Base-by-base conservation (phyloP, 1,140 invertebrate species). In the Scaptomyza graminum region DNA sequence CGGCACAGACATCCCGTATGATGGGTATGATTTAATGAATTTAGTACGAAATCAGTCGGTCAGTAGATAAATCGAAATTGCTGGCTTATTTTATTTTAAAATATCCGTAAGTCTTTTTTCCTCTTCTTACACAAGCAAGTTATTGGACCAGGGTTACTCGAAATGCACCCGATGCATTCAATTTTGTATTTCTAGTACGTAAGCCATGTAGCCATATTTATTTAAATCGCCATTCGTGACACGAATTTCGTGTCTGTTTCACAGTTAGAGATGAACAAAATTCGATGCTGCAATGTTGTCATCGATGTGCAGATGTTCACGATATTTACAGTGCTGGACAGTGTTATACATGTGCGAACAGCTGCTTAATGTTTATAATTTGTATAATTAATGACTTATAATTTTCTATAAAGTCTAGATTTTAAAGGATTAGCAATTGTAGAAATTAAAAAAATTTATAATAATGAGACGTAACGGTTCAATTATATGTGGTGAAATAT, bases 201-300 rank as follows among this genome's bases (percentile, higher is more conserved):
- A n/a, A n/a, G n/a, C n/a, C n/a, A n/a, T n/a, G n/a, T n/a, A n/a
- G n/a, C n/a, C n/a, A n/a, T 73, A 73, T 63, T 66, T 41, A 44
- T 46, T 37, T 56, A 67, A 68, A 67, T 61, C 69, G 66, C 70
- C n/a, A 69, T 56, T 70, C 51, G 66, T 70, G n/a, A n/a, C n/a
- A n/a, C n/a, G n/a, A n/a, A 11, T 22, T 70, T 74, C 71, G 71
- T 74, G 49, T 66, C 63, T 59, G 56, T 59, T 22, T 51, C 57
- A 44, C 50, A 57, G 16, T 15, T 41, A 60, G 69, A 49, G 69
- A 49, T 66, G 62, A 28, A 54, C 68, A 65, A 16, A 47, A 66
- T 51, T 57, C 52, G 56, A 65, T 52, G 37, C n/a, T 43, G 39
- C 8, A 44, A 12, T 15, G 34, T 28, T 44, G 3, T 22, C 28